Evolutionary conservation across 2,888 invertebrate species (phyloP).

Genomic region (Eudasyphora cyanicolor): DNA sequence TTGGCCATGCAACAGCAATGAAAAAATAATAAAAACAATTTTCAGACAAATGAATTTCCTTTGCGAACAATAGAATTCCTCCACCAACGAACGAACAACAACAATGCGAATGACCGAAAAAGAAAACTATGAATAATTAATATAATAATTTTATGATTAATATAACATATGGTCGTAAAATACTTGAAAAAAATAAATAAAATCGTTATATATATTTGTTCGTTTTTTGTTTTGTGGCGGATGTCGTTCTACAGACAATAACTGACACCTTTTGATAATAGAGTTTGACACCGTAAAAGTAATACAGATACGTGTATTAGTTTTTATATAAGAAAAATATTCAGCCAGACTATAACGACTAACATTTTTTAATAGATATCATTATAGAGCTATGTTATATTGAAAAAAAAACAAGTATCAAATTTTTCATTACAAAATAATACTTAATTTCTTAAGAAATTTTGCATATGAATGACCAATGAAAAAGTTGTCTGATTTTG

Average conservation of each 20-base stretch:
- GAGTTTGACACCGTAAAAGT: not conserved
- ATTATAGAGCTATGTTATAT: no score
- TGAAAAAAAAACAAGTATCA: no score
- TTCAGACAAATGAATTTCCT: not conserved
- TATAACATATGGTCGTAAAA: conserved; percentile 21
- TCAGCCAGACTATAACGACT: no score
- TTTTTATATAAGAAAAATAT: no score
- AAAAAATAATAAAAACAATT: not conserved
- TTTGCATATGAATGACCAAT: no score
- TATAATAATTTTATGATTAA: conserved; percentile 31
- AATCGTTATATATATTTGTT: not conserved
- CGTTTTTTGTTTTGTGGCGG: not conserved
- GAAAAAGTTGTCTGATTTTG: no score
- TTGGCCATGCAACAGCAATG: not conserved
- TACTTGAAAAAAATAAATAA: not conserved
- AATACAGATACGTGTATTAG: not conserved
- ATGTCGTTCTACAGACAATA: not conserved
- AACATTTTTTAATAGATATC: no score
- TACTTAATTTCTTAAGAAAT: no score
- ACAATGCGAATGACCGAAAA: not conserved
- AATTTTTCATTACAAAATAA: no score
- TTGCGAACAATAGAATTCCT: not conserved
- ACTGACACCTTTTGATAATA: conserved; percentile 43
- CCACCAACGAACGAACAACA: not conserved
- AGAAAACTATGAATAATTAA: conserved; percentile 36